Base-by-base conservation (phyloP, 2,797 vertebrate species). In the Nannoperca obscura region DNA sequence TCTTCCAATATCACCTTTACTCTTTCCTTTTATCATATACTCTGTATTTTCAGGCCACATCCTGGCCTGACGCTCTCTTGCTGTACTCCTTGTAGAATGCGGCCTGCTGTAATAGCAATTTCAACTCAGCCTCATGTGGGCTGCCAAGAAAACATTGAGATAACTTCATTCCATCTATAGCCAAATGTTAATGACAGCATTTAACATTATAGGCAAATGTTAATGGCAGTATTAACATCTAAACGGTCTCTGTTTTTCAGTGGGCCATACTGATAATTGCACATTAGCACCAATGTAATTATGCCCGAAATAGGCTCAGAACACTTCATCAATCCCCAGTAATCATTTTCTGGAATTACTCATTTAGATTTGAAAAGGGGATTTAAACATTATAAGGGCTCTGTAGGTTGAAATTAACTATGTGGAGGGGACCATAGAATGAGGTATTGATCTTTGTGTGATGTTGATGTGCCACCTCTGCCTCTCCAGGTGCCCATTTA, bases 121-220 rank as follows among this genome's bases (percentile, higher is more conserved):
- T 80, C 50, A 83, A 65, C 22, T 59, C 68, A 27, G 64, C 15
- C 49, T 44, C n/a, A 60, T 66, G 71, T 61, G 42, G 11, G 50
- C 66, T 68, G 63, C 55, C 82, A 66, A 66, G 75, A 88, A 88
- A 85, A 89, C 71, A 82, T 57, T 78, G 58, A 65, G 82, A 76
- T 74, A 72, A 86, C 84, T 78, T 74, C 52, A 80, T 82, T 80
- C 69, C 64, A 49, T 82, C 77, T 77, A 64, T 53, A 68, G 78
- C 46, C 77, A 90, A 90, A 91, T 90, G 88, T 90, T 91, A 92
- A 93, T 83, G 86, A 84, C 62, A 72, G 68, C 72, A 76, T 89
- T 90, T 92, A 92, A 91, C 89, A 91, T 91, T 81, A 85, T 76
- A 81, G 81, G 71, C 59, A 93, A 92, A 91, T 91, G 92, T 93